Evolutionary conservation across 53 echinoderm and acorn worm species (phyloP), one percentile per base, ranked within the genome.

Genomic region (Stichopus horrens): DNA sequence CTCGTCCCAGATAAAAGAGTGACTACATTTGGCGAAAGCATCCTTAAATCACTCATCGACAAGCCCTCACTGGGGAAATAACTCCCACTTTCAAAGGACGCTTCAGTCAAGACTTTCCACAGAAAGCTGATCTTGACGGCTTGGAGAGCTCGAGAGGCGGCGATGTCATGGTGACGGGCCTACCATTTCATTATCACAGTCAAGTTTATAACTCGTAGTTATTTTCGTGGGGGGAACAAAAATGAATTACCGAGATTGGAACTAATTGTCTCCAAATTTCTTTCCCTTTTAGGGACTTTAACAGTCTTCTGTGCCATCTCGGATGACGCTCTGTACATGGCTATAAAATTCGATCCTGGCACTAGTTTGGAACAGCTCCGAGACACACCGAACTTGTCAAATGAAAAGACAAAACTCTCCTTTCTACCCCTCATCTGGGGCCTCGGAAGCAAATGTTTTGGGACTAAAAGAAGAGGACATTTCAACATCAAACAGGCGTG

Each of bases 11-110:
- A 7, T 76, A 11, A 14, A 67, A 67, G 68, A 14, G n/a, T 76
- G 77, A 76, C 52, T 13, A 85, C 18, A 9, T 8, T 37, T 59
- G 52, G 23, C 66, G 66, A 67, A 67, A 52, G 52, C 23, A 14
- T 67, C 85, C 65, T 85, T 85, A 85, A 85, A 85, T 85, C 85
- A 85, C 67, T 85, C 85, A 9, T 58, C 63, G 14, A 13, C 77
- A 37, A 59, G 52, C 51, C 52, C 85, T 63, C 85, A 52, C 85
- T 65, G 23, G 85, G 85, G 85, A 85, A 85, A 85, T 85, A 85
- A 85, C 63, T 85, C 85, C 83, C 57, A 85, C 21, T 85, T 85
- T 71, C 18, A 37, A 37, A 85, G 66, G 65, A 66, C 13, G 11
- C 67, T 66, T 67, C 85, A 65, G 66, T 85, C 65, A 13, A 23